phyloP scores from a whole-genome alignment of 2,113 vertebrate genomes.

The Tenebrosternarchus preto region DNA sequence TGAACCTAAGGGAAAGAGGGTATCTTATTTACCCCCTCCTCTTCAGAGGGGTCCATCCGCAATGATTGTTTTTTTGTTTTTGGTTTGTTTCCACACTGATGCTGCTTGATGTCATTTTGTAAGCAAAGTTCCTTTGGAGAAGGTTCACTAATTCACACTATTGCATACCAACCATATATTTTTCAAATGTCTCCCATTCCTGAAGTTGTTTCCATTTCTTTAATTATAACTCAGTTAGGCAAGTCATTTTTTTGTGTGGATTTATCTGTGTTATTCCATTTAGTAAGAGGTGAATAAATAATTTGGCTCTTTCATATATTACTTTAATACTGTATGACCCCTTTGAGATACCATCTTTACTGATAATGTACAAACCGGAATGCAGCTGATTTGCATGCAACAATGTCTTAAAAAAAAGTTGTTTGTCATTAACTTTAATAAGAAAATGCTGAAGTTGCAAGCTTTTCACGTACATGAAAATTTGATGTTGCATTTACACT shows the following conservation, averaged over 20 bases:
- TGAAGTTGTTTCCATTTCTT: neutral
- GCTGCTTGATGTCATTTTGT: constrained; percentile 25
- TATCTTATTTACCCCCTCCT: neutral
- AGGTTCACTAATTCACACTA: neutral
- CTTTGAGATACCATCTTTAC: constrained; percentile 33
- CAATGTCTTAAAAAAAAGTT: constrained; percentile 19
- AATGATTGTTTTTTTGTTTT: neutral
- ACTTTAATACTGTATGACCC: constrained; percentile 29
- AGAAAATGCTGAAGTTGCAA: constrained; percentile 9
- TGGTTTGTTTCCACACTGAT: constrained; percentile 14
- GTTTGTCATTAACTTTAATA: neutral
- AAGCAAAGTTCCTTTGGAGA: neutral
- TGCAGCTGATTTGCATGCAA: constrained; percentile 42
- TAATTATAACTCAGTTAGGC: neutral
- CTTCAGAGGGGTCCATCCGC: neutral
- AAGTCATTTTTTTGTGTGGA: neutral
- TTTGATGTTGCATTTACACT: constrained; percentile 15
- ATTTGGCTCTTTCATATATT: neutral
- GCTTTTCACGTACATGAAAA: constrained; percentile 6
- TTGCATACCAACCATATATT: constrained; percentile 12
- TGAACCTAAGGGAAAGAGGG: neutral
- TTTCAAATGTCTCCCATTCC: constrained; percentile 1
- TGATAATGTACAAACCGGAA: constrained; percentile 32
- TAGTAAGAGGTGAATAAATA: constrained; percentile 7
- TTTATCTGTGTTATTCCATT: neutral